phyloP scores from a whole-genome alignment of 1,140 invertebrate species.

The silkworm (Bombyx mori) region DNA sequence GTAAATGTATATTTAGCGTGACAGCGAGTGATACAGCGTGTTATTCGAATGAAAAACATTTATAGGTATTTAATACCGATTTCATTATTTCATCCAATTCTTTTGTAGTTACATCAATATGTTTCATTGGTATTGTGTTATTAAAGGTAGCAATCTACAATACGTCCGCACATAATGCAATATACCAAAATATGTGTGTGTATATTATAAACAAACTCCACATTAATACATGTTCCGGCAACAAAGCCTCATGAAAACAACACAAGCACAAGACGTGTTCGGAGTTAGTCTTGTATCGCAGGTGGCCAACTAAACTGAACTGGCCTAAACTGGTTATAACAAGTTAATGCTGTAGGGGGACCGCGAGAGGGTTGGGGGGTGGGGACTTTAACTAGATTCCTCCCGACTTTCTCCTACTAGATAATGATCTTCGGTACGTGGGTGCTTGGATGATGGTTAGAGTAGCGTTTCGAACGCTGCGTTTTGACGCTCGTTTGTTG shows the following conservation, averaged over 20 bases:
- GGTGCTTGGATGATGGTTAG: slow-evolving; percentile 25
- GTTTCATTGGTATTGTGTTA: too few relatives aligned
- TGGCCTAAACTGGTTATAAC: slow-evolving; percentile 62
- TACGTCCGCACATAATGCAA: too few relatives aligned
- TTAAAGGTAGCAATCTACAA: too few relatives aligned
- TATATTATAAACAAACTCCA: background rate
- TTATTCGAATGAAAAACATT: too few relatives aligned
- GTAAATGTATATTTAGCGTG: too few relatives aligned
- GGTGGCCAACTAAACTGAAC: slow-evolving; percentile 54
- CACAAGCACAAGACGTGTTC: slow-evolving; percentile 26
- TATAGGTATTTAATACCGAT: too few relatives aligned
- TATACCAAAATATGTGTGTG: too few relatives aligned
- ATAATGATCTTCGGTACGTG: slow-evolving; percentile 67
- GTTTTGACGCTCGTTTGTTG: slow-evolving; percentile 19
- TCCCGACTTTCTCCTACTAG: slow-evolving; percentile 62
- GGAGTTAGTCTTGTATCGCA: slow-evolving; percentile 56
- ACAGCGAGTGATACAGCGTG: too few relatives aligned
- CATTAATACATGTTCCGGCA: background rate
- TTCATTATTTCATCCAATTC: too few relatives aligned
- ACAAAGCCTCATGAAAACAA: slow-evolving; percentile 9
- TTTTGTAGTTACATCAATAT: too few relatives aligned
- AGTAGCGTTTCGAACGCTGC: slow-evolving; percentile 22
- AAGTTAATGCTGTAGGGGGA: slow-evolving; percentile 42
- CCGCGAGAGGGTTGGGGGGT: slow-evolving; percentile 7
- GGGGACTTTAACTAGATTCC: slow-evolving; percentile 55